Base-by-base conservation (phyloP, 2,113 vertebrate species). In the Phaetusa simplex region DNA sequence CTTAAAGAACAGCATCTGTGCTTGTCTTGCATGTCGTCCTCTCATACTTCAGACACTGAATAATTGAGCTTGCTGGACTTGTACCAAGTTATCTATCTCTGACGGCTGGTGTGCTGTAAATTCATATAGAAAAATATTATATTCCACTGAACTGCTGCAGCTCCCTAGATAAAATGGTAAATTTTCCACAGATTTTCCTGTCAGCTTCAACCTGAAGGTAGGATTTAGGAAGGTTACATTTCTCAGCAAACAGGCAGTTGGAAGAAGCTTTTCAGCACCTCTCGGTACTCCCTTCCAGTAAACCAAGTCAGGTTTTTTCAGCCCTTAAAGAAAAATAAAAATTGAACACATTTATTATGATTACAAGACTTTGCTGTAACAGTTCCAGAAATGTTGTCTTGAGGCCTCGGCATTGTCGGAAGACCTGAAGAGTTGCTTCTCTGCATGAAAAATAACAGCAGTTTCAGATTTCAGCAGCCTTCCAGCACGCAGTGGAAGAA, bases 181-280 rank as follows among this genome's bases (percentile, higher is more conserved):
- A 96, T 97, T 97, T 97, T 92, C 76, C 16, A 64, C 91, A 96
- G 92, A 94, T 94, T 93, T 95, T 92, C 69, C 79, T 96, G 92
- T 97, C 94, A 88, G 50, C 67, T 92, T 97, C 96, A 93, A 93
- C 90, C 90, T 72, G 81, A 93, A 97, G 86, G 73, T 76, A 96
- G 93, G 82, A 97, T 96, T 98, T 97, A 95, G 81, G 85, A 96
- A 96, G 59, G 94, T 65, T 88, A 70, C 65, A 20, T 91, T 94
- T 90, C 71, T 94, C 86, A 62, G 58, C 56, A 70, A 90, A 88
- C 9, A 97, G 66, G 72, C 88, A 94, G 55, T 72, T 82, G 32
- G 66, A 95, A 45, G 88, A 71, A 59, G 80, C 93, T 97, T 96
- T 93, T 94, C 36, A 32, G 34, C 5, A 32, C 45, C n/a, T 96